These are phyloP conservation scores for Oophaga pumilio DNA, from an alignment of 2,113 vertebrate genomes.

Conservation along the genomic window DNA sequence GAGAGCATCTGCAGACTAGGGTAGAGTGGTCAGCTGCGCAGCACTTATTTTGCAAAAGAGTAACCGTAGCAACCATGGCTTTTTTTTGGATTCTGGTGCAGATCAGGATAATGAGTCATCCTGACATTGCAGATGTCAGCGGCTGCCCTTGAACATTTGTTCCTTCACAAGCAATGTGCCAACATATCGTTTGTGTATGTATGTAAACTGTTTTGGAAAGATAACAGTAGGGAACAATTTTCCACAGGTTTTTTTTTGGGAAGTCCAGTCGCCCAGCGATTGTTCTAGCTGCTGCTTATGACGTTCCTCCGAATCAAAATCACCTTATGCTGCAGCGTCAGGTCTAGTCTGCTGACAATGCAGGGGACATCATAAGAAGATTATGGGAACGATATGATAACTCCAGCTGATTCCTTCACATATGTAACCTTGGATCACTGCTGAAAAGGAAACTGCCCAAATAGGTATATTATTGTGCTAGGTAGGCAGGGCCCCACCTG, in stretches of 20 bases:
- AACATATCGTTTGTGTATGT: background rate
- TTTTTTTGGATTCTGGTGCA: slow-evolving; percentile 29
- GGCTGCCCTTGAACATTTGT: slow-evolving; percentile 8
- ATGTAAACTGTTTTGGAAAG: background rate
- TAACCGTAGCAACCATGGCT: background rate
- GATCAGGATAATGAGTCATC: slow-evolving; percentile 40
- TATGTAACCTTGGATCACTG: background rate
- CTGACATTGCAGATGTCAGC: slow-evolving; percentile 20
- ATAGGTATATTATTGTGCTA: no score
- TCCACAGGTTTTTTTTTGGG: background rate
- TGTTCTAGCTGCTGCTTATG: background rate
- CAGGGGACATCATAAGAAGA: background rate
- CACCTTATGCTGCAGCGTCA: background rate
- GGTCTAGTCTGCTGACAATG: background rate
- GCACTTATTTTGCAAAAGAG: background rate
- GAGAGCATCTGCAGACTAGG: background rate
- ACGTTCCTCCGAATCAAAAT: background rate
- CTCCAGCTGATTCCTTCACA: background rate
- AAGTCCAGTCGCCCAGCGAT: background rate
- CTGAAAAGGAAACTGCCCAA: background rate
- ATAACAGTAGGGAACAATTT: no score
- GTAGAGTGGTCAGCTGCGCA: background rate
- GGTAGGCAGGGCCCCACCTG: no score
- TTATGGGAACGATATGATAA: background rate
- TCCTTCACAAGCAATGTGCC: background rate